Evolutionary conservation across 2,113 vertebrate genomes (phyloP).

Genomic region (Bagarius yarrelli): DNA sequence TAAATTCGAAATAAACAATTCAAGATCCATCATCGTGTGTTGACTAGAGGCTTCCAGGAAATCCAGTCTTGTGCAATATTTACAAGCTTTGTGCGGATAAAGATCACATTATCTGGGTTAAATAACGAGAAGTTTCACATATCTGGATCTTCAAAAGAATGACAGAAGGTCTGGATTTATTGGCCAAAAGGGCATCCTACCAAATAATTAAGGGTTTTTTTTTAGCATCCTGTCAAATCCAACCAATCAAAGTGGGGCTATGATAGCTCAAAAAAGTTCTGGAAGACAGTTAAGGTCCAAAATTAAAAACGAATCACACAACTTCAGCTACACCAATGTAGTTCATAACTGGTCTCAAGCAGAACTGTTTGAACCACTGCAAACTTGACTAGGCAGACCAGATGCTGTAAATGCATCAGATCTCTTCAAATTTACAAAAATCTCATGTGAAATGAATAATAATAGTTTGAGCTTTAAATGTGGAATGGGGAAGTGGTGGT

Average conservation of each 20-base stretch:
- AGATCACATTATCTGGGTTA: neutral
- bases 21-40: neutral
- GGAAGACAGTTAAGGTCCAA: too few species aligned
- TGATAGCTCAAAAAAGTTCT: too few species aligned
- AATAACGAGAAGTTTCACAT: neutral
- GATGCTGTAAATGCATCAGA: neutral
- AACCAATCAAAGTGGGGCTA: too few species aligned
- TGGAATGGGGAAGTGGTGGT: too few species aligned
- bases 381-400: neutral
- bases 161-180: too few species aligned
- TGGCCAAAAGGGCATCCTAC: too few species aligned
- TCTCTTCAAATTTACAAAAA: neutral
- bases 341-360: neutral
- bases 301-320: too few species aligned
- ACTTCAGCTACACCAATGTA: neutral
- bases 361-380: neutral
- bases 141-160: too few species aligned
- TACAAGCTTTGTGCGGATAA: neutral
- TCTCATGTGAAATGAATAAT: neutral
- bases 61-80: neutral
- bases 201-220: too few species aligned
- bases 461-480: too few species aligned
- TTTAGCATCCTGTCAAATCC: too few species aligned
- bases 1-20: constrained; percentile 1
- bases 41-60: constrained; percentile 7